Conservation (phyloP, 2,888 invertebrate genomes). For the Orthosia cruda region DNA sequence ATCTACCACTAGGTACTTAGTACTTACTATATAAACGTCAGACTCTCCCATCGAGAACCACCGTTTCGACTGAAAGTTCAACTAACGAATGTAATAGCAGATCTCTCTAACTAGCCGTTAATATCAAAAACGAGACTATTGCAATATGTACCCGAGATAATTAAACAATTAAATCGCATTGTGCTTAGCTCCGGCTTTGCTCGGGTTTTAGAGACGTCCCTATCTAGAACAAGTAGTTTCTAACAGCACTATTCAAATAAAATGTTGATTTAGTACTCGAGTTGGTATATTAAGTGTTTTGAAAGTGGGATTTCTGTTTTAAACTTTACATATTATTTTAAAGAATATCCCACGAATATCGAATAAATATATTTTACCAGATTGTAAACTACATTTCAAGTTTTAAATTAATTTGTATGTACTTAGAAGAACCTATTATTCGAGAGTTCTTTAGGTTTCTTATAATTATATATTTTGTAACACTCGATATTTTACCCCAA, state of each 20-base stretch:
- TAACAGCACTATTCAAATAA: conserved; percentile 10
- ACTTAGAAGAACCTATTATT: no score
- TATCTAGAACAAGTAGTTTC: conserved; percentile 1
- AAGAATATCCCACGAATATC: no score
- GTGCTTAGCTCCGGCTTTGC: conserved; percentile 26
- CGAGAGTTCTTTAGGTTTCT: no score
- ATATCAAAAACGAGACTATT: conserved; percentile 59
- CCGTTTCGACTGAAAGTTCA: neutral
- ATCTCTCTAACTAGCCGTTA: conserved; percentile 53
- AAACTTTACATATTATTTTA: neutral
- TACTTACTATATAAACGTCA: conserved; percentile 15
- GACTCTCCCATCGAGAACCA: conserved; percentile 12
- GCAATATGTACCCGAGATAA: conserved; percentile 57
- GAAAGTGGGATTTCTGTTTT: neutral
- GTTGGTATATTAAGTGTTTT: neutral
- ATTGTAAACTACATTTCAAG: no score
- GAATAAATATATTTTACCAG: no score
- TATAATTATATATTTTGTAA: no score
- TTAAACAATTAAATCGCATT: conserved; percentile 62
- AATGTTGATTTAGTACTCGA: neutral
- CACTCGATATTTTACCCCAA: no score
- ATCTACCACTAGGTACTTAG: neutral
- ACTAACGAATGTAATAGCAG: conserved; percentile 33
- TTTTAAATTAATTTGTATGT: no score
- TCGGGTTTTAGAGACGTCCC: conserved; percentile 8